These are phyloP conservation scores for Nebria brevicollis DNA, from an alignment of 2,888 invertebrate species.

Conservation along the genomic window DNA sequence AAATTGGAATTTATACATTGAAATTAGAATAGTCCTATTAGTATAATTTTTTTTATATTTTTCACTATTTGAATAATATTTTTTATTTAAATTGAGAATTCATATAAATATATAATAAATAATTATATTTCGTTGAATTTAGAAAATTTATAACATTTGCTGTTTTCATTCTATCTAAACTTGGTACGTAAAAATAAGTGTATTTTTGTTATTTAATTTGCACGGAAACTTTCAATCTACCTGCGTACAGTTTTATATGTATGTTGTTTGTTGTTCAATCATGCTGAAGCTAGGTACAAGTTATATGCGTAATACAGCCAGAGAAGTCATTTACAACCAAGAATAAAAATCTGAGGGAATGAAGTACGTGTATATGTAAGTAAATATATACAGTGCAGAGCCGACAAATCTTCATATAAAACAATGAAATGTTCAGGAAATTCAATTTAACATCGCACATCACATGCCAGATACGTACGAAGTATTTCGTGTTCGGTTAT, in stretches of 20 bases:
- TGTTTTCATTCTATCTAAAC: no score
- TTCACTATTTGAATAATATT: no score
- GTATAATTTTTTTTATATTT: no score
- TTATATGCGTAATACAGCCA: not conserved
- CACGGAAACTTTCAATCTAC: no score
- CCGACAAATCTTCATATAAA: not conserved
- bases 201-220: no score
- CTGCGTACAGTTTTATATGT: not conserved
- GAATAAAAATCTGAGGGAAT: not conserved
- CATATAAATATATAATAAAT: no score
- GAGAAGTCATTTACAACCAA: not conserved
- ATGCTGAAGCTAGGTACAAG: not conserved
- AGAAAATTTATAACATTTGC: no score
- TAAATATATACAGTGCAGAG: not conserved
- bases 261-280: not conserved
- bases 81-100: no score
- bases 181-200: no score
- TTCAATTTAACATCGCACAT: not conserved
- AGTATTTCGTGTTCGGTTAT: not conserved
- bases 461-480: not conserved
- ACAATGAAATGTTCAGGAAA: not conserved
- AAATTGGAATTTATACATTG: no score
- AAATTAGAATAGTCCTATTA: no score
- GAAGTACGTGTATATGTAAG: not conserved
- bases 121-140: no score